Percentiles rank a stretch among this genome's conserved stretches.
Conservation (phyloP, 2,888 invertebrate genomes). For the Sepiola atlantica region DNA sequence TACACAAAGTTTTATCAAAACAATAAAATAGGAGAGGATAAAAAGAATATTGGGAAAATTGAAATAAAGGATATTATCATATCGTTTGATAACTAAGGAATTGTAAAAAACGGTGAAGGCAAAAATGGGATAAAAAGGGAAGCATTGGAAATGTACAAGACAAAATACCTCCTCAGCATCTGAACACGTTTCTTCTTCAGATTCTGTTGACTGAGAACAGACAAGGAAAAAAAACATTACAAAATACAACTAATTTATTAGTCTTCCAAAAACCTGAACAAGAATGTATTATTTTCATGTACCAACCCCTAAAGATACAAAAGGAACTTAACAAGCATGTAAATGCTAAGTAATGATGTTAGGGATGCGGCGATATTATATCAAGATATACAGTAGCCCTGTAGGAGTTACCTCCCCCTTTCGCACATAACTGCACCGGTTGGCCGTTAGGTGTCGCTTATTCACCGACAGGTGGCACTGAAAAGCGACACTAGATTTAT, state of each 20-base stretch:
- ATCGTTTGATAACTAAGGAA: background rate
- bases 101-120: background rate
- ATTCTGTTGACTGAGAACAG: background rate
- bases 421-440: too few species aligned
- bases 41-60: background rate
- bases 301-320: too few species aligned
- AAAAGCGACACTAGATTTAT: too few species aligned
- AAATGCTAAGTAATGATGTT: too few species aligned
- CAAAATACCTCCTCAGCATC: slow-evolving; percentile 37
- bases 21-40: background rate
- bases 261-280: too few species aligned
- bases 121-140: background rate
- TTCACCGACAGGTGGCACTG: too few species aligned
- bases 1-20: background rate
- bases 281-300: too few species aligned
- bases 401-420: too few species aligned
- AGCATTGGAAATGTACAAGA: background rate
- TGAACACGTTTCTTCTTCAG: background rate
- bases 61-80: background rate
- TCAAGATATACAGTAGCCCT: too few species aligned
- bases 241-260: background rate
- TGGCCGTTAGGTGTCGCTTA: too few species aligned
- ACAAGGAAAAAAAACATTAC: background rate
- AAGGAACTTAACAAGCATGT: too few species aligned
- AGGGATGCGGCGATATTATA: too few species aligned